phyloP scores from a whole-genome alignment of 2,797 vertebrate genomes.

The Ctenochaetus hawaiiensis region DNA sequence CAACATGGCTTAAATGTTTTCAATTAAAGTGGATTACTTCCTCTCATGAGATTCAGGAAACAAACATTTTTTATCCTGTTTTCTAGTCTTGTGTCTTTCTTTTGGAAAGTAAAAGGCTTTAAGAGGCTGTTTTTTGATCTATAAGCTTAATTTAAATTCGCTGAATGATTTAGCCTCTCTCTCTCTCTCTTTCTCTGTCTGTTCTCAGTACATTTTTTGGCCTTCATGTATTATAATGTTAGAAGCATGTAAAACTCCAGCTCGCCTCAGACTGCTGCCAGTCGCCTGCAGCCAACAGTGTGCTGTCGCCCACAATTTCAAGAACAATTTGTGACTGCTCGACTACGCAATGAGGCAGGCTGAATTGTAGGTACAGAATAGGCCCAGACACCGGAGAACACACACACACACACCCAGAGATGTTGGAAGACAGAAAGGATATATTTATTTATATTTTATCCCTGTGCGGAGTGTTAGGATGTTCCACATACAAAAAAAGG shows the following conservation, averaged over 20 bases:
- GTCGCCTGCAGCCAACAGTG: conserved; percentile 48
- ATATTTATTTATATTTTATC: conserved; percentile 55
- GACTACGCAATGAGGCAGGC: conserved; percentile 41
- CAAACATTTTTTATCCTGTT: conserved; percentile 6
- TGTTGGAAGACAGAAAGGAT: conserved; percentile 6
- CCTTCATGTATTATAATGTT: conserved; percentile 25
- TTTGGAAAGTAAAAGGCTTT: neutral
- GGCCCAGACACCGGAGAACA: conserved; percentile 40
- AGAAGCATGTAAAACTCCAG: conserved; percentile 27
- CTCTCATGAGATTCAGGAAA: neutral
- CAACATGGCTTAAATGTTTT: neutral
- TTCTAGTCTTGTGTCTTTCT: neutral
- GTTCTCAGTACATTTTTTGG: conserved; percentile 5
- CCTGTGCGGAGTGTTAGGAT: conserved; percentile 19
- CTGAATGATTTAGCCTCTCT: conserved; percentile 11
- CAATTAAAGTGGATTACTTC: neutral
- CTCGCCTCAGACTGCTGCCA: conserved; percentile 25
- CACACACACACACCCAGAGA: conserved; percentile 21
- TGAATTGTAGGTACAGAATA: conserved; percentile 37
- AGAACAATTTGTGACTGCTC: conserved; percentile 47
- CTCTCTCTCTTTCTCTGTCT: neutral
- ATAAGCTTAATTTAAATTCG: no score
- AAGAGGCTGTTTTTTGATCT: neutral
- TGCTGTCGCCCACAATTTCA: conserved; percentile 56
- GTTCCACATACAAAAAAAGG: conserved; percentile 24